Evolutionary conservation across 2,888 invertebrate species (phyloP), one percentile per base, ranked within the genome.

Genomic region (Nephrotoma appendiculata): DNA sequence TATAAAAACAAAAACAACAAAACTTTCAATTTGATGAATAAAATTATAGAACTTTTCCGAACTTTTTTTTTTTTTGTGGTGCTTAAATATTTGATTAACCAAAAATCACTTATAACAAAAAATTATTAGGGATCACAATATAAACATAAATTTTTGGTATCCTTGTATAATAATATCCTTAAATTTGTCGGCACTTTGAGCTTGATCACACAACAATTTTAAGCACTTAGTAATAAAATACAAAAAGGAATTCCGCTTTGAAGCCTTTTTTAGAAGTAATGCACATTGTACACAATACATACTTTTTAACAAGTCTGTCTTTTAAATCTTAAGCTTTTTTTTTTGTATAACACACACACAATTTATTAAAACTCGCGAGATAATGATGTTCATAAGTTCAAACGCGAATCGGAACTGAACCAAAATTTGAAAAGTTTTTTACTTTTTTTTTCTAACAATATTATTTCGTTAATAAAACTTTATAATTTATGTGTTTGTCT

Each of bases 351-450:
- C 12, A 71, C 31, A 71, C 31, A 9, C 19, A 4, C 71, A 9
- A 31, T 71, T 9, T 71, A n/a, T 71, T 31, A 15, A 12, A 31
- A 71, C 19, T 7, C 71, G 71, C 71, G 71, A 19, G 6, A 44
- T 44, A 5, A 15, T n/a, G 84, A 44, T 85, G 85, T 85, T 85
- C 15, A 85, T 85, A 43, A 85, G 19, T 19, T 44, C 42, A 85
- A 44, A 43, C 85, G 85, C 85, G 85, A 85, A 85, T 85, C 85
- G 85, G 85, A 85, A 85, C 85, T 85, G 85, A 85, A 44, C 15
- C 15, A 85, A 85, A 85, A 44, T 19, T 45, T 19, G 31, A 85
- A 45, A 44, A 85, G 85, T 44, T 44, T 85, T 19, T 85, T 19
- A 45, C 85, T 85, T 43, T 43, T 85, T 71, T 44, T 57, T 57